These are phyloP conservation scores for Trididemnum nubilum DNA, from an alignment of 23 tunicate genomes.

Conservation along the genomic window DNA sequence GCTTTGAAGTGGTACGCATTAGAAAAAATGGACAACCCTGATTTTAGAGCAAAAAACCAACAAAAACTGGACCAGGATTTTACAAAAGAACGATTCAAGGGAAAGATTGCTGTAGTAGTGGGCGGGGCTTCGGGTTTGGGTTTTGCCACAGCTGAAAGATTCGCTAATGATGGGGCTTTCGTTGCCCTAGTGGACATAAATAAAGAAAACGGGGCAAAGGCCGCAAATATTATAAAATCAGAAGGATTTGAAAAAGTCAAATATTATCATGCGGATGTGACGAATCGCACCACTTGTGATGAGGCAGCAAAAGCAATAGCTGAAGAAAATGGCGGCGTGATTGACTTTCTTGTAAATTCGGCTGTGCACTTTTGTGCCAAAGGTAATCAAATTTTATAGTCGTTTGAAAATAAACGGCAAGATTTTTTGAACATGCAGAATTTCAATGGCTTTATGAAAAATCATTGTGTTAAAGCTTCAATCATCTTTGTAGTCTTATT, in stretches of 20 bases:
- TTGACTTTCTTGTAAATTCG: slow-evolving; percentile 49
- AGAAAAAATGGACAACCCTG: slow-evolving; percentile 39
- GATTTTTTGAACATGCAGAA: too few species aligned
- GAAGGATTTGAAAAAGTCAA: slow-evolving; percentile 24
- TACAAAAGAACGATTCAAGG: slow-evolving; percentile 44
- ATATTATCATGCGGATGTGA: slow-evolving; percentile 45
- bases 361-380: slow-evolving; percentile 59
- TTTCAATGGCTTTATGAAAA: too few species aligned
- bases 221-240: slow-evolving; percentile 27
- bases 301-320: slow-evolving; percentile 31
- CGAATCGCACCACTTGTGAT: slow-evolving; percentile 17
- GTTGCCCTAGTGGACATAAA: slow-evolving; percentile 65
- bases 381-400: slow-evolving; percentile 48
- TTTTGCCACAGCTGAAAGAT: slow-evolving; percentile 75
- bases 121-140: slow-evolving; percentile 84
- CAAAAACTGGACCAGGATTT: slow-evolving; percentile 39
- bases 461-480: too few species aligned
- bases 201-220: slow-evolving; percentile 29
- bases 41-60: slow-evolving; percentile 37
- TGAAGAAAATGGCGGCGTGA: slow-evolving; percentile 16
- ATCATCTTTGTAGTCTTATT: too few species aligned
- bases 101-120: slow-evolving; percentile 40
- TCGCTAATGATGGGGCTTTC: slow-evolving; percentile 81
- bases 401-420: background rate
- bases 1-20: too few species aligned